Evolutionary conservation across 2,797 vertebrate species (phyloP).

Genomic region (Tadarida brasiliensis): DNA sequence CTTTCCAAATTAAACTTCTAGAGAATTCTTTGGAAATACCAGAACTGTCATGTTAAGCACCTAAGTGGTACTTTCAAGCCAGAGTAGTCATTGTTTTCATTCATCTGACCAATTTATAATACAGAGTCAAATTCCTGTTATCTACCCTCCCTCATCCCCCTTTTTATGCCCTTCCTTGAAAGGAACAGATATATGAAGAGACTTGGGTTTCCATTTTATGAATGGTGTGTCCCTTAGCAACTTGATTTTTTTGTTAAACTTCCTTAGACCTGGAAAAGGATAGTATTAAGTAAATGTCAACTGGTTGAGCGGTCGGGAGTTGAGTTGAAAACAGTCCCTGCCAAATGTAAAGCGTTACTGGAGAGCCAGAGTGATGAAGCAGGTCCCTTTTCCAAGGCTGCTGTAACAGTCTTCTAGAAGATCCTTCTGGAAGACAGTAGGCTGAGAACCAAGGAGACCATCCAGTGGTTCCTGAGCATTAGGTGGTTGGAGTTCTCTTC

Average conservation of each 20-base stretch:
- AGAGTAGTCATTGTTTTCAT: conserved; percentile 40
- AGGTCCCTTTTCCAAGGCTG: background rate
- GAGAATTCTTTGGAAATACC: background rate
- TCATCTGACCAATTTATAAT: conserved; percentile 30
- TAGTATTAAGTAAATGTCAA: conserved; percentile 14
- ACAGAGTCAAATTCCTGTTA: background rate
- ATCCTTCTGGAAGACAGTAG: conserved; percentile 5
- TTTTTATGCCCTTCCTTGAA: background rate
- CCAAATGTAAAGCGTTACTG: background rate
- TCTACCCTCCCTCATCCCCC: background rate
- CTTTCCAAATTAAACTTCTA: conserved; percentile 20
- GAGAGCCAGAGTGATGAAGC: background rate
- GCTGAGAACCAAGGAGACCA: background rate
- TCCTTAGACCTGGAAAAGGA: conserved; percentile 17
- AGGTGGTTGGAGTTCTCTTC: background rate
- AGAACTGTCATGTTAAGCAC: background rate
- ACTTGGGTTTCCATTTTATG: conserved; percentile 9
- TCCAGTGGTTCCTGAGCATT: background rate
- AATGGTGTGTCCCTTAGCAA: conserved; percentile 39
- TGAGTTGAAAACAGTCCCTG: background rate
- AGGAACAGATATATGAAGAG: conserved; percentile 14
- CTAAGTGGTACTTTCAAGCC: background rate
- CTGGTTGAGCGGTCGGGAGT: background rate
- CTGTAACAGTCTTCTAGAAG: background rate
- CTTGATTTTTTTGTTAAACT: conserved; percentile 24